Evolutionary conservation across 1,140 invertebrate genomes (phyloP).

Genomic region (Neelides sp.): DNA sequence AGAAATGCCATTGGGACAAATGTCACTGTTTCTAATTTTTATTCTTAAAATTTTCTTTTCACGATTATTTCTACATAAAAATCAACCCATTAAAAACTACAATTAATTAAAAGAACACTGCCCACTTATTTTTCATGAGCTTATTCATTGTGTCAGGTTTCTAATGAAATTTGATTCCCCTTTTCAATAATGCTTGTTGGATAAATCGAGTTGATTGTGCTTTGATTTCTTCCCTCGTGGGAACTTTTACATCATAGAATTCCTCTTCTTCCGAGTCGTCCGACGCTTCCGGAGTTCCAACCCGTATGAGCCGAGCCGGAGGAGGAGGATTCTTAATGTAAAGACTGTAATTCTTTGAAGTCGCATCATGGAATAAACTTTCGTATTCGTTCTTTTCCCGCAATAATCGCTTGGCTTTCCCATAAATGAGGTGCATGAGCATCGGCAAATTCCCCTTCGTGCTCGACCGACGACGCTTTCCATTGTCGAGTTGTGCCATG

Average conservation of each 20-base stretch:
- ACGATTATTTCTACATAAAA: no score
- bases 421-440: conserved; percentile 9
- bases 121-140: no score
- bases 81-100: no score
- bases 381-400: not conserved
- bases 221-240: conserved; percentile 23
- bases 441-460: no score
- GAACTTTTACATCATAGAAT: conserved; percentile 22
- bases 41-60: no score
- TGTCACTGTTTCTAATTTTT: conserved; percentile 28
- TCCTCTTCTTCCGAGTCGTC: conserved; percentile 25
- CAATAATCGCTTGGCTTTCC: conserved; percentile 7
- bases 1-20: conserved; percentile 26
- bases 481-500: no score
- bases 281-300: conserved; percentile 17
- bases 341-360: conserved; percentile 17
- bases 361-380: conserved; percentile 1
- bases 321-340: conserved; percentile 14
- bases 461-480: no score
- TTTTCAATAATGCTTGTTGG: conserved; percentile 19
- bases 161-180: conserved; percentile 6
- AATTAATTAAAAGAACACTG: no score
- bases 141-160: not conserved
- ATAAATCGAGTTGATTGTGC: conserved; percentile 18
- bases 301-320: conserved; percentile 14